Evolutionary conservation across 2,888 invertebrate species (phyloP).

Genomic region (Panopea generosa): DNA sequence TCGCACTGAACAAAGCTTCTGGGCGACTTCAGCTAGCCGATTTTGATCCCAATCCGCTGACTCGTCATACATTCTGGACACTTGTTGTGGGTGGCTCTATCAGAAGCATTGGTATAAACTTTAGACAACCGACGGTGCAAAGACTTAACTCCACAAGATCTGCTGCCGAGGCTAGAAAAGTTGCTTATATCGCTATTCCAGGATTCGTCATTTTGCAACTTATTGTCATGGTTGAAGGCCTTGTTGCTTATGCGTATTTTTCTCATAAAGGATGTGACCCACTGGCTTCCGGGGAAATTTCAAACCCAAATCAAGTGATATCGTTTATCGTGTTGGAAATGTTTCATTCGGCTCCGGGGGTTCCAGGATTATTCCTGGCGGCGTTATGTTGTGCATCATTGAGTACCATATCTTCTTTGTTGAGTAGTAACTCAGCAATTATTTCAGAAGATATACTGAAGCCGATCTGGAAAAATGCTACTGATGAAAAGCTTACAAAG

Average conservation of each 20-base stretch:
- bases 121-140: slow-evolving; percentile 33
- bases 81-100: slow-evolving; percentile 26
- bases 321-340: slow-evolving; percentile 39
- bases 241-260: slow-evolving; percentile 45
- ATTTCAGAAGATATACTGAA: slow-evolving; percentile 32
- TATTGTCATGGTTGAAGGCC: slow-evolving; percentile 40
- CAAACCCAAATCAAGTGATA: slow-evolving; percentile 48
- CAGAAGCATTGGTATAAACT: slow-evolving; percentile 13
- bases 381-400: slow-evolving; percentile 42
- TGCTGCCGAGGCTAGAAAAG: slow-evolving; percentile 33
- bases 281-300: slow-evolving; percentile 39
- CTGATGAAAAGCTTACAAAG: slow-evolving; percentile 31
- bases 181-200: slow-evolving; percentile 35
- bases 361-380: slow-evolving; percentile 40
- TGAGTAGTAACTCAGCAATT: slow-evolving; percentile 43
- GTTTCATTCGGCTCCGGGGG: slow-evolving; percentile 31
- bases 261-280: slow-evolving; percentile 50
- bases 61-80: slow-evolving; percentile 52
- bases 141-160: slow-evolving; percentile 45
- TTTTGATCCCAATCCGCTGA: slow-evolving; percentile 38
- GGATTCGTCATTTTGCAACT: slow-evolving; percentile 31
- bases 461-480: slow-evolving; percentile 12
- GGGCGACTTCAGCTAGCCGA: slow-evolving; percentile 40
- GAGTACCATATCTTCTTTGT: slow-evolving; percentile 44
- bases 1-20: slow-evolving; percentile 35